Base-by-base conservation (phyloP, 2,113 vertebrate species). In the Coregonus clupeaformis region DNA sequence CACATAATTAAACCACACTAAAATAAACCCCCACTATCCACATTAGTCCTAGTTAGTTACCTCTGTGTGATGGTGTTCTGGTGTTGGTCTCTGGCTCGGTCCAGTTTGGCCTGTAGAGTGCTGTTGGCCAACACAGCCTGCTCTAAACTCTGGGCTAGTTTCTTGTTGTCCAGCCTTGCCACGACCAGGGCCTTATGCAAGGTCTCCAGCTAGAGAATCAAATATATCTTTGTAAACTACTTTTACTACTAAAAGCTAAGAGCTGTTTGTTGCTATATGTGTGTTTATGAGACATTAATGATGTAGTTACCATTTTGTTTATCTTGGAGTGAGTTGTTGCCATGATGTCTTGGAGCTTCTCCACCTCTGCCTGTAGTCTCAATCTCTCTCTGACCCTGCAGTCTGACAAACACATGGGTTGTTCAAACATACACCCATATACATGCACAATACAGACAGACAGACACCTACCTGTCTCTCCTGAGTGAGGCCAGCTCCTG, bases 361-460 rank as follows among this genome's bases (percentile, higher is more conserved):
- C 88, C 82, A 93, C 72, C 71, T 94, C 91, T 5, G 64, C 81
- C 70, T 93, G 90, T 7, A 94, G 88, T 45, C 70, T 89, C 81
- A 4, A 93, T 79, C 55, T 82, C 78, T 49, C 88, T 89, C 18
- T 91, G 86, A 67, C 75, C 79, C 16, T 92, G 81, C 30, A 76
- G 77, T 79, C 92, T 93, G 78, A 3, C 29, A 67, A 32, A 18
- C 4, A 68, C 30, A 22, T 62, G 2, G 12, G 18, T 20, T 12
- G 32, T n/a, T 7, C n/a, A n/a, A n/a, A 73, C 62, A 73, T 42
- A 65, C n/a, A 65, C 72, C 42, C 32, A 36, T 25, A 69, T 5
- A 71, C 52, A 24, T 42, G 7, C 27, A 59, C 55, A 72, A 42
- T 20, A 71, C 29, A 71, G 27, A 71, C 59, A 72, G 12, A 72